These are phyloP conservation scores for Leucopternis melanops DNA, from an alignment of 2,113 vertebrate species.

Conservation along the genomic window DNA sequence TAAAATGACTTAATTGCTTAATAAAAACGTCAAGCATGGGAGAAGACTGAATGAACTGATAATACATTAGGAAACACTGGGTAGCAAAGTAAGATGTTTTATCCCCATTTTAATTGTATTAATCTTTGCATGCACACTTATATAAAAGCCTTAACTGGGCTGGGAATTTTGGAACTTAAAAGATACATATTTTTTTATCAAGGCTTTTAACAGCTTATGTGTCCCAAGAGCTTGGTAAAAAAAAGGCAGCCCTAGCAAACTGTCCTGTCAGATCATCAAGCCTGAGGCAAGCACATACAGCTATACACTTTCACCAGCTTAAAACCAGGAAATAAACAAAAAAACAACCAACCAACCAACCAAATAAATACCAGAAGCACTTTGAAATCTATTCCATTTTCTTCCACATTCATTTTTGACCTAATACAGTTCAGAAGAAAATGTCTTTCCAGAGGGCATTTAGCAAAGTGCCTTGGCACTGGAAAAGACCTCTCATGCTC, in stretches of 20 bases:
- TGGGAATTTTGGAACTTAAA: background rate
- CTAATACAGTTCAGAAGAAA: background rate
- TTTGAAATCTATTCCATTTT: background rate
- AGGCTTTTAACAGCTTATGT: background rate
- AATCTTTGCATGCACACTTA: background rate
- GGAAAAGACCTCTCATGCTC: background rate
- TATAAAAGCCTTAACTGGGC: background rate
- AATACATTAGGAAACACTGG: background rate
- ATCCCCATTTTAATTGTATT: background rate
- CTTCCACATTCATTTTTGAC: conserved; percentile 7
- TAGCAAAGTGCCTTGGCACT: conserved; percentile 16
- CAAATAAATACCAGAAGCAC: background rate
- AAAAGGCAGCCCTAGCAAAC: background rate
- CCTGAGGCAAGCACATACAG: background rate
- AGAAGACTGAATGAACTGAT: background rate
- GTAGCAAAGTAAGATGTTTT: background rate
- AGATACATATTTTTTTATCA: background rate
- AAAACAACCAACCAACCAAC: background rate
- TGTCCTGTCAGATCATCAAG: background rate
- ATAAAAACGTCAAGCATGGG: background rate
- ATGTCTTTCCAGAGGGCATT: conserved; percentile 31
- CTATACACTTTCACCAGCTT: background rate
- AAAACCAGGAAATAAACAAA: background rate
- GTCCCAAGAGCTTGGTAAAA: background rate
- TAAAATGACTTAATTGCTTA: background rate